Base-by-base conservation (phyloP, 2,888 invertebrate genomes). In the Sphaerophoria taeniata region DNA sequence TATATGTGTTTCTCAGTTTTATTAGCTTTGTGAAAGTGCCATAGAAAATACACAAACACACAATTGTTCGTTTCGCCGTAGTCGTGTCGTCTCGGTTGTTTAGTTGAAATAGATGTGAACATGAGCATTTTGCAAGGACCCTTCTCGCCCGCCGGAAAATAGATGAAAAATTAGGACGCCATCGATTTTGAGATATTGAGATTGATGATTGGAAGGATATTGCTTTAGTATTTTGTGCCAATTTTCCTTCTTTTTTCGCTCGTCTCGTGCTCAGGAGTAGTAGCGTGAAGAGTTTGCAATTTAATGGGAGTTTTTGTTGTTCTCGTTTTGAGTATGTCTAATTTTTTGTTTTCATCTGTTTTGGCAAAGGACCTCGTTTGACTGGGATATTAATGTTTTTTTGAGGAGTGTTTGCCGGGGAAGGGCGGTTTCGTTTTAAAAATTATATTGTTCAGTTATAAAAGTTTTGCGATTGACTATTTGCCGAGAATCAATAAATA, bases 181-280 rank as follows among this genome's bases (percentile, higher is more conserved):
- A 85, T 85, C 76, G 85, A 81, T 81, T 60, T 81, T 81, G 80
- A 80, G 72, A 80, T 85, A 85, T 85, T 85, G 76, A 85, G 80
- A 85, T 85, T 80, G 85, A 85, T 81, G 85, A 85, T 80, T 80
- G 80, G 63, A 53, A 51, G 56, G 75, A 34, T 39, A 71, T 70
- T 55, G 53, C 36, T 63, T n/a, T 34, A 14, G 12, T 34, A 45
- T 72, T 45, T 49, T 67, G 67, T 67, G 51, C 67, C 53, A 67
- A 36, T 67, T 67, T 34, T 34, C 11, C 7, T 43, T 11, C 11
- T 11, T 6, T 24, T 16, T 9, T 51, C 4, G 14, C 14, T 49
- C 16, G 4, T 49, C 6, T 16, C 6, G 14, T 9, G 14, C 39
- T 36, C 7, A 12, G 11, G 3, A 43, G 14, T 14, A 51, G 75